phyloP scores from a whole-genome alignment of 2,113 vertebrate species.

The Pleuronectes platessa region DNA sequence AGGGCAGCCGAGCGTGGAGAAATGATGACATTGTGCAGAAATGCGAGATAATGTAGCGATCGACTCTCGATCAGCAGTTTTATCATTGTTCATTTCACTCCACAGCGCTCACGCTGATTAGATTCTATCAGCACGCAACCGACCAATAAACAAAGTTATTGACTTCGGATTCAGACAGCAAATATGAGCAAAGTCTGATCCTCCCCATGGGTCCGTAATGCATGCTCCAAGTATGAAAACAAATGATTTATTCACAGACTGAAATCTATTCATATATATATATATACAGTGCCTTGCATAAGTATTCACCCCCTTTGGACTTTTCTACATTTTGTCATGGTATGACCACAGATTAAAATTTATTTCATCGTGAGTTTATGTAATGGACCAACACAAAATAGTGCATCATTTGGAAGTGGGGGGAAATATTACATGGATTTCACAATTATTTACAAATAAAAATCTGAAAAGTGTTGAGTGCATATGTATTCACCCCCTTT shows the following conservation, averaged over 20 bases:
- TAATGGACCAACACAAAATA: no score
- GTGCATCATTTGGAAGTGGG: no score
- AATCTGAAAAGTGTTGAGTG: no score
- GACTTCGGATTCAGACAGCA: not conserved
- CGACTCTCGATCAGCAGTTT: conserved; percentile 36
- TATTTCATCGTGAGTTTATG: no score
- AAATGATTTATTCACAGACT: not conserved
- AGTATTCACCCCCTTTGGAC: no score
- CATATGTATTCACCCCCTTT: no score
- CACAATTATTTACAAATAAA: no score
- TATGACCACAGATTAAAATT: no score
- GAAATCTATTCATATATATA: not conserved
- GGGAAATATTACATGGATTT: no score
- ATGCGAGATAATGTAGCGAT: conserved; percentile 14
- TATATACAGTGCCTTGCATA: no score
- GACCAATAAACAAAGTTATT: conserved; percentile 19
- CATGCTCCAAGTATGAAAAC: not conserved
- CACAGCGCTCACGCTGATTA: conserved; percentile 26
- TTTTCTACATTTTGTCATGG: no score
- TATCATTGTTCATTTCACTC: conserved; percentile 35
- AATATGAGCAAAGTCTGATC: not conserved
- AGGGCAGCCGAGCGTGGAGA: conserved; percentile 6
- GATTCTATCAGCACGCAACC: conserved; percentile 25
- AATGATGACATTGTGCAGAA: conserved; percentile 35
- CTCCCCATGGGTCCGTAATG: no score